Evolutionary conservation across 2,113 vertebrate species (phyloP), one percentile per base, ranked within the genome.

Genomic region (Gymnarchus niloticus): DNA sequence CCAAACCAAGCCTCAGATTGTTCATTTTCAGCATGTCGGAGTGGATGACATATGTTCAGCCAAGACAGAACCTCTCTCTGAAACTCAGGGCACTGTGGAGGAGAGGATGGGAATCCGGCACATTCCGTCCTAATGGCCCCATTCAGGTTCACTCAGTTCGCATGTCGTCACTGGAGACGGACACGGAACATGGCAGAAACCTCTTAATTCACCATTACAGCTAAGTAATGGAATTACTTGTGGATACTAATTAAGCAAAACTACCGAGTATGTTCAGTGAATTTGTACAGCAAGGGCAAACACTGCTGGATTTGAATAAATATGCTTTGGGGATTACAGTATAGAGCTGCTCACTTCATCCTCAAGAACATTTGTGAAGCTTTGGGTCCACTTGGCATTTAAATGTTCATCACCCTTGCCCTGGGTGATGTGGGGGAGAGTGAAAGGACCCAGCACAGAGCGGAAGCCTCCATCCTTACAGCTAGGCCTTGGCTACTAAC

Each of bases 301-400:
- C n/a, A n/a, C 33, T 73, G 65, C 65, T 19, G 65, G 41, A 37
- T 41, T 33, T 37, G 65, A 73, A 73, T 41, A 73, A 73, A 41
- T 33, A 41, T 69, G 61, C 59, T 12, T 65, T 65, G 14, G 59
- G 25, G 59, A 28, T n/a, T n/a, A 28, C 49, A 28, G 25, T 98
- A 97, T 96, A 96, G 96, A 96, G 95, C 96, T 98, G 97, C 97
- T 78, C 96, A 98, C 97, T 97, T 97, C 96, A 96, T 96, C 96
- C 96, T 95, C 94, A 94, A 96, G 95, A 94, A 94, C 97, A 97
- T 96, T 96, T 96, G 95, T 93, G 95, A 95, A 96, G 96, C 95
- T 95, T 96, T 96, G 97, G 96, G 96, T 97, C 95, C 83, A 90
- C 91, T 90, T 93, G 93, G 95, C 94, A 96, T 95, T 95, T 92